Conservation (phyloP, 92 coral and sea anemone species). For the Micromussa lordhowensis region DNA sequence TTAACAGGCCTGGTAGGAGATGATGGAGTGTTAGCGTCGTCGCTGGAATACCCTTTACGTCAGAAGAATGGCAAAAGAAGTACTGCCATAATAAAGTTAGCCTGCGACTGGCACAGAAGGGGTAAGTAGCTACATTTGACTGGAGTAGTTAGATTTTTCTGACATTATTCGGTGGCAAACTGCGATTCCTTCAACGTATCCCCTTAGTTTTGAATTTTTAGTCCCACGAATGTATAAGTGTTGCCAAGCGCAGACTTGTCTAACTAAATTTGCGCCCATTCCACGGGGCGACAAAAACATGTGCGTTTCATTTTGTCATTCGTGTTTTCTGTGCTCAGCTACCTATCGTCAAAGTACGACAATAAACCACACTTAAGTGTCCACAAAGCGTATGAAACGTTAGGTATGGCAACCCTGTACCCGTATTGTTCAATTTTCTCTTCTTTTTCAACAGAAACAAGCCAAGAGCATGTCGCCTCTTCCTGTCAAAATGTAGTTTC, state of each 20-base stretch:
- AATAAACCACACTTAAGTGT: not conserved
- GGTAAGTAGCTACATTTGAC: slow-evolving; percentile 15
- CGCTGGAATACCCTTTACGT: slow-evolving; percentile 23
- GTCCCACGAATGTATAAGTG: not conserved
- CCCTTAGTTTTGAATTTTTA: not conserved
- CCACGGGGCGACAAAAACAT: not conserved
- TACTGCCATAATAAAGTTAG: slow-evolving; percentile 2
- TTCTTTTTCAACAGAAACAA: no score
- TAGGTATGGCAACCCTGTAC: no score
- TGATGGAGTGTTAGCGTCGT: slow-evolving; percentile 3
- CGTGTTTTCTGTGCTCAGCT: not conserved
- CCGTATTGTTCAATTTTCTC: no score
- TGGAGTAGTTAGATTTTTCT: not conserved
- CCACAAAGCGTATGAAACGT: no score
- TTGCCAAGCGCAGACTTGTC: slow-evolving; percentile 1
- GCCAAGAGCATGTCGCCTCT: no score
- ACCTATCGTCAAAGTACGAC: not conserved
- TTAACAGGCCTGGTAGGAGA: slow-evolving; percentile 20
- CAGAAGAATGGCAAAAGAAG: slow-evolving; percentile 38
- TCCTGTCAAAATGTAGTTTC: no score
- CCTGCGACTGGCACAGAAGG: slow-evolving; percentile 34
- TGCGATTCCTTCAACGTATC: not conserved
- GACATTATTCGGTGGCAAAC: not conserved
- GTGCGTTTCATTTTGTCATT: slow-evolving; percentile 3
- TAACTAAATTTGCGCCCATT: not conserved